phyloP scores from a whole-genome alignment of 2,888 invertebrate genomes.

The Apodemia hepburni region DNA sequence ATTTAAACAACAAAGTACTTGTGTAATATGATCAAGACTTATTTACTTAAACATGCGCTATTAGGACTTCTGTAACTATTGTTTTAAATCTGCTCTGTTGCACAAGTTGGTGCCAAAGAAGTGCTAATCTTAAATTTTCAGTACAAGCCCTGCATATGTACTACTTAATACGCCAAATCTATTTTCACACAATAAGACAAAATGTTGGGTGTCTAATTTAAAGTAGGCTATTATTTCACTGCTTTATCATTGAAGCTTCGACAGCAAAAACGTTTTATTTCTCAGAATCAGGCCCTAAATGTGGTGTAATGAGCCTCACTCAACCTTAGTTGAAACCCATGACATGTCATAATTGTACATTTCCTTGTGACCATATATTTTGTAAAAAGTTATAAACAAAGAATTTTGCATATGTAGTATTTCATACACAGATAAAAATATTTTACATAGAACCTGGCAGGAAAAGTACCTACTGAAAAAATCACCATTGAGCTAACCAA shows the following conservation, averaged over 20 bases:
- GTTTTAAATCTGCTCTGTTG: no score
- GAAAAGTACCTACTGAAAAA: no score
- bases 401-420: conserved; percentile 6
- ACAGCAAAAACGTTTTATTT: background rate
- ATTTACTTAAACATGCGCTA: no score
- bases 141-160: no score
- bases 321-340: conserved; percentile 4
- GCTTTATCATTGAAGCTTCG: conserved; percentile 1
- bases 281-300: conserved; percentile 5
- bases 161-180: no score
- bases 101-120: no score
- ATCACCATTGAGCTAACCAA: no score
- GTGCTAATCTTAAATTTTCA: no score
- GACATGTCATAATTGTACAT: conserved; percentile 13
- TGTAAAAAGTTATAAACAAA: background rate
- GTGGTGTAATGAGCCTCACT: conserved; percentile 6
- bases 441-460: no score
- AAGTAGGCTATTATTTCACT: background rate
- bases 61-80: no score
- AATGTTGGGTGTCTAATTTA: background rate
- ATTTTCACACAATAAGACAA: no score
- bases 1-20: background rate
- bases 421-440: background rate
- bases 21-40: no score
- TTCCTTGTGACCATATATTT: conserved; percentile 8